phyloP scores from a whole-genome alignment of 2,113 vertebrate genomes.

The Patagioenas fasciata region DNA sequence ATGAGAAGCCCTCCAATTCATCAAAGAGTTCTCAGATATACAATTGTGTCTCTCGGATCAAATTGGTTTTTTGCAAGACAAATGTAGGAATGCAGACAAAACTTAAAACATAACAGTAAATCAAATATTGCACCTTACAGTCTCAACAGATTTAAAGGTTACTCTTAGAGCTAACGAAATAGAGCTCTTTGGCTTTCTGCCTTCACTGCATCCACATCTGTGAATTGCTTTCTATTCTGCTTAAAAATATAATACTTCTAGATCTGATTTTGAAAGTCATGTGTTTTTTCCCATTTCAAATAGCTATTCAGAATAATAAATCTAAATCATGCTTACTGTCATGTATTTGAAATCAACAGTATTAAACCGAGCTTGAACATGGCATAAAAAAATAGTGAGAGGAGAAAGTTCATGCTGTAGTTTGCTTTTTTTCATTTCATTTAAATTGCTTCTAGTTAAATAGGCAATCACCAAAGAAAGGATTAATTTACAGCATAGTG shows the following conservation, averaged over 20 bases:
- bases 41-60: constrained; percentile 9
- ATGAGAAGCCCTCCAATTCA: constrained; percentile 7
- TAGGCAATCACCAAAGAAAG: neutral
- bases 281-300: neutral
- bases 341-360: neutral
- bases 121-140: neutral
- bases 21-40: constrained; percentile 11
- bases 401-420: neutral
- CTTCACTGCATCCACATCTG: neutral
- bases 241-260: neutral
- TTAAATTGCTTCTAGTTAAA: neutral
- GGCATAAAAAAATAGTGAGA: neutral
- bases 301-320: neutral
- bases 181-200: neutral
- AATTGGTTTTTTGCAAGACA: constrained; percentile 19
- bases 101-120: neutral
- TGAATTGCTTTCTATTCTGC: neutral
- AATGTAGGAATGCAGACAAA: constrained; percentile 7
- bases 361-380: neutral
- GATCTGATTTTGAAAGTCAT: neutral
- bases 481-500: neutral
- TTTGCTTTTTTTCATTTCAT: neutral
- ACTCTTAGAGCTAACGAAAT: neutral
- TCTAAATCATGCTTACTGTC: neutral
- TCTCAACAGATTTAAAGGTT: constrained; percentile 45